phyloP scores from a whole-genome alignment of 92 coral and sea anemone species.

The Bergia sp. region DNA sequence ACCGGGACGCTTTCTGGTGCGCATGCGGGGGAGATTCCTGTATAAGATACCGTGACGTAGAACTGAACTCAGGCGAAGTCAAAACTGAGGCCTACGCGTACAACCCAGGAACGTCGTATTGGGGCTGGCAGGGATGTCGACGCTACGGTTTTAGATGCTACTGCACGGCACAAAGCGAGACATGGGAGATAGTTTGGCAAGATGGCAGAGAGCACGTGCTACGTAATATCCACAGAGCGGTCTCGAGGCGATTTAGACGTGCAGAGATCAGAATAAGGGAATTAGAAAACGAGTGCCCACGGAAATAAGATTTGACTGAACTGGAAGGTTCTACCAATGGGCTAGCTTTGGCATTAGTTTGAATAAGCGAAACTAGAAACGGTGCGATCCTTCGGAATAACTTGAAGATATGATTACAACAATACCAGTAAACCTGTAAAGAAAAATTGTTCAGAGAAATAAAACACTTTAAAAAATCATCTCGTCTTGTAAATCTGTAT shows the following conservation, averaged over 20 bases:
- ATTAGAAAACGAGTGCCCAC: not conserved
- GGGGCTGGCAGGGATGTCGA: slow-evolving; percentile 23
- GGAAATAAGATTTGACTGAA: not conserved
- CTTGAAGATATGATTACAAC: not conserved
- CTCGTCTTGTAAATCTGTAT: not conserved
- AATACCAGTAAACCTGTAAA: no score
- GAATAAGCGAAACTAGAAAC: no score
- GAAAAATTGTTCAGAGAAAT: not conserved
- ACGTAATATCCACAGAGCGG: not conserved
- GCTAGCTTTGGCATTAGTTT: no score
- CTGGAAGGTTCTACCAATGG: not conserved
- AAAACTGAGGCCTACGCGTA: not conserved
- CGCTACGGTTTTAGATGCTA: not conserved
- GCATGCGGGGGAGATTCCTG: slow-evolving; percentile 32
- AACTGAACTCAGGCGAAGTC: not conserved
- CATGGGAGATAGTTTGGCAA: not conserved
- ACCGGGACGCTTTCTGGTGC: slow-evolving; percentile 20
- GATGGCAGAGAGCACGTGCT: slow-evolving; percentile 5
- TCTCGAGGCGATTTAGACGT: not conserved
- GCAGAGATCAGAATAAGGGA: not conserved
- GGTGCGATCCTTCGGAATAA: no score
- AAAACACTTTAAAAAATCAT: not conserved
- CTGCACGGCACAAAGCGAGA: not conserved
- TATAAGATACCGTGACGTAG: not conserved
- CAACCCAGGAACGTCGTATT: not conserved